Evolutionary conservation across 2,888 invertebrate genomes (phyloP), one percentile per base, ranked within the genome.

Genomic region (Laspeyria flexula): DNA sequence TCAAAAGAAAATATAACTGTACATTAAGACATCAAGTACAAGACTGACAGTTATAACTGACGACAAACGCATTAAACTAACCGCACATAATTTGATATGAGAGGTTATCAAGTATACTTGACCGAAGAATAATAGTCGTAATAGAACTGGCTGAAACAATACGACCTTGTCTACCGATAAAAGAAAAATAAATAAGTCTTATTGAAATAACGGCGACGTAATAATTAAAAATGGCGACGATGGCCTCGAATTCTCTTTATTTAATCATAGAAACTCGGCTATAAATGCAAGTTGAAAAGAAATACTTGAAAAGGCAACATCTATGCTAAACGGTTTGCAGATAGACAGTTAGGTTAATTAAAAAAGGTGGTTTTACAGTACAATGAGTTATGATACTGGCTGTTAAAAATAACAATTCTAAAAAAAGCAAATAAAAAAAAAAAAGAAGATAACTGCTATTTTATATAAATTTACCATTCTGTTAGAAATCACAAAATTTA

Each of bases 51-150:
- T 33, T 39, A 12, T n/a, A n/a, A 45, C 12, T 10, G 15, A 52
- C 30, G 45, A 48, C 46, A 48, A 27, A 59, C 61, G 55, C 60
- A 66, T 66, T 64, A 65, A 68, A 29, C 21, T 51, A 55, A 60
- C 52, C 66, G 64, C 60, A 64, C 54, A 40, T 51, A 66, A 71
- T 66, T 63, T 41, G 65, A 75, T 76, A 74, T 29, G 51, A 71
- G 72, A 81, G 83, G 83, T 73, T 83, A 83, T 84, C 83, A 70
- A 63, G 68, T 66, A 75, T 74, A 77, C 79, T 74, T 74, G 75
- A 66, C 64, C 70, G 70, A 66, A 45, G 69, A 70, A 73, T 70
- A 74, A 60, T 57, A 35, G 46, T 55, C 55, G 49, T 42, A 45
- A 54, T 57, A 62, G 63, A 62, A 52, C 48, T 67, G 9, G 57